Conservation (phyloP, 2,113 vertebrate species). For the Perca schrenkii region DNA sequence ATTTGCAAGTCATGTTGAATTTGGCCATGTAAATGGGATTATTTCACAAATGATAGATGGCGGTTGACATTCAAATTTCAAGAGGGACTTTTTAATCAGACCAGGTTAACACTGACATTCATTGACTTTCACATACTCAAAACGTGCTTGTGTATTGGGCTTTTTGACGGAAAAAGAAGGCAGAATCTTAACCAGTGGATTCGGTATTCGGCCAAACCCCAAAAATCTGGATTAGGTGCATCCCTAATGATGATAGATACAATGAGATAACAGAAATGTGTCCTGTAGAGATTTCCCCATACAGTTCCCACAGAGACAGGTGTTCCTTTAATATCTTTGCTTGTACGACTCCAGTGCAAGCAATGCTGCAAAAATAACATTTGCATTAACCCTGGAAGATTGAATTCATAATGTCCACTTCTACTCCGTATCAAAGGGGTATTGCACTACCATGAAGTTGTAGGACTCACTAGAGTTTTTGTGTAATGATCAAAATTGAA, state of each 20-base stretch:
- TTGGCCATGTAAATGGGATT: neutral
- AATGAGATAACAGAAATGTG: neutral
- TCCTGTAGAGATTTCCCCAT: neutral
- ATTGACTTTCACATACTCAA: slow-evolving; percentile 22
- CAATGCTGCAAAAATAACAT: neutral
- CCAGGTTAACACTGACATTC: neutral
- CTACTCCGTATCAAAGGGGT: neutral
- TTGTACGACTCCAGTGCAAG: neutral
- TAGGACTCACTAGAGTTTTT: neutral
- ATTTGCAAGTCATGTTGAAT: slow-evolving; percentile 3
- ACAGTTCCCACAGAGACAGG: neutral
- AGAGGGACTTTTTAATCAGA: neutral
- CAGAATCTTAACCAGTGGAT: too few relatives aligned
- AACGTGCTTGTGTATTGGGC: neutral
- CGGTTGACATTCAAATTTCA: slow-evolving; percentile 29
- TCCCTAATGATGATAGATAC: neutral
- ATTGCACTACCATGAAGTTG: neutral
- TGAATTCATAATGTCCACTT: neutral
- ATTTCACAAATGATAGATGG: neutral
- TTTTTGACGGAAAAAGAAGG: too few relatives aligned
- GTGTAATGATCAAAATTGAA: neutral
- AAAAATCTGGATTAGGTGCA: too few relatives aligned
- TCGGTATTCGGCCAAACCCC: too few relatives aligned
- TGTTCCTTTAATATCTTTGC: too few relatives aligned
- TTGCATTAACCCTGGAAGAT: neutral